phyloP scores from a whole-genome alignment of 2,797 vertebrate genomes.

The Lepus oiostolus region DNA sequence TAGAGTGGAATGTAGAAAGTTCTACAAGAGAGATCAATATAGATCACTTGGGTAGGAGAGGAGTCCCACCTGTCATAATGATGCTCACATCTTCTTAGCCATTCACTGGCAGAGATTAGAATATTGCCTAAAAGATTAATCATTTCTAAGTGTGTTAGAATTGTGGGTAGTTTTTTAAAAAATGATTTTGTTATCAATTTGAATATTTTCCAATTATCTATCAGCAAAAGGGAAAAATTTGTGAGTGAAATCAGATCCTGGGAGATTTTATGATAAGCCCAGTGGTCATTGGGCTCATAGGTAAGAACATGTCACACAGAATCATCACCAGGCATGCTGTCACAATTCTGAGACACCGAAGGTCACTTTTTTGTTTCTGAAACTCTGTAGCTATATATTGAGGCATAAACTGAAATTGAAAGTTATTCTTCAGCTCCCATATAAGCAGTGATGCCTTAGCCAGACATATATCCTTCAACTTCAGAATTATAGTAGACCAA shows the following conservation, averaged over 20 bases:
- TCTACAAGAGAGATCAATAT: background rate
- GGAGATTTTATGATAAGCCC: background rate
- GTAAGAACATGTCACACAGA: background rate
- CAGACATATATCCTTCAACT: background rate
- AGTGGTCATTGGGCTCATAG: background rate
- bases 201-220: constrained; percentile 52
- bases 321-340: background rate
- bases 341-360: background rate
- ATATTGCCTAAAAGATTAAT: background rate
- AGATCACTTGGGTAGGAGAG: background rate
- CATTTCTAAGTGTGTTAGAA: background rate
- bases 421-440: background rate
- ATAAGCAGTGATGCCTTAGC: background rate
- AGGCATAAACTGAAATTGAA: background rate
- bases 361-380: constrained; percentile 14
- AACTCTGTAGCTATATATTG: background rate
- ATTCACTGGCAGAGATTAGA: background rate
- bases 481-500: background rate
- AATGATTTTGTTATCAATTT: constrained; percentile 28
- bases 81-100: background rate
- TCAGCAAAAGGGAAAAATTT: background rate
- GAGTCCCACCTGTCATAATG: background rate
- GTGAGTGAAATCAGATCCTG: background rate
- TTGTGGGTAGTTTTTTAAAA: background rate
- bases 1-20: background rate